phyloP scores from a whole-genome alignment of 2,113 vertebrate species.

The Rallus limicola region DNA sequence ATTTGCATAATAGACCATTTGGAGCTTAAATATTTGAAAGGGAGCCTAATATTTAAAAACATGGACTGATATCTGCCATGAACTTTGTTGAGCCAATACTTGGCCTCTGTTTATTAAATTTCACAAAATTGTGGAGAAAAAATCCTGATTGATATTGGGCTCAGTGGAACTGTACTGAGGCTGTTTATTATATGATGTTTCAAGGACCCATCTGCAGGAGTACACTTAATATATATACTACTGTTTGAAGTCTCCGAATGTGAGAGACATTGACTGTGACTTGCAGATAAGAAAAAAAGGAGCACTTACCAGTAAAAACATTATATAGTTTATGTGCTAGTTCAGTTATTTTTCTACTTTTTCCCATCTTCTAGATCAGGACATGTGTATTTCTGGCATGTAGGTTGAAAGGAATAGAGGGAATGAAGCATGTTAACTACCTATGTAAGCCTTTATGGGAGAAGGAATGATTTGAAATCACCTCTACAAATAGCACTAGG shows the following conservation, averaged over 20 bases:
- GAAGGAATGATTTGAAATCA: neutral
- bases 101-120: neutral
- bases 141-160: neutral
- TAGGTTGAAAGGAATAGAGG: neutral
- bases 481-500: neutral
- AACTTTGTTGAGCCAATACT: neutral
- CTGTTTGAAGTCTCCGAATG: neutral
- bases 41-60: neutral
- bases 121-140: neutral
- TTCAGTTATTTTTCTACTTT: neutral
- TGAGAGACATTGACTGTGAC: neutral
- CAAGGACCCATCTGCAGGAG: neutral
- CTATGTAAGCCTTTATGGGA: neutral
- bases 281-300: neutral
- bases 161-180: neutral
- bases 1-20: neutral
- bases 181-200: neutral
- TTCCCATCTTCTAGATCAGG: neutral
- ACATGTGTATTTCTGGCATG: neutral
- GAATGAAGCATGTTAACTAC: neutral
- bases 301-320: neutral
- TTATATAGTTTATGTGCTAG: neutral
- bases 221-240: neutral
- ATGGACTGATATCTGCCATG: neutral
- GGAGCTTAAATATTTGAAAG: neutral